Conservation (phyloP, 2,888 invertebrate genomes). For the Himalopsyche japonica region DNA sequence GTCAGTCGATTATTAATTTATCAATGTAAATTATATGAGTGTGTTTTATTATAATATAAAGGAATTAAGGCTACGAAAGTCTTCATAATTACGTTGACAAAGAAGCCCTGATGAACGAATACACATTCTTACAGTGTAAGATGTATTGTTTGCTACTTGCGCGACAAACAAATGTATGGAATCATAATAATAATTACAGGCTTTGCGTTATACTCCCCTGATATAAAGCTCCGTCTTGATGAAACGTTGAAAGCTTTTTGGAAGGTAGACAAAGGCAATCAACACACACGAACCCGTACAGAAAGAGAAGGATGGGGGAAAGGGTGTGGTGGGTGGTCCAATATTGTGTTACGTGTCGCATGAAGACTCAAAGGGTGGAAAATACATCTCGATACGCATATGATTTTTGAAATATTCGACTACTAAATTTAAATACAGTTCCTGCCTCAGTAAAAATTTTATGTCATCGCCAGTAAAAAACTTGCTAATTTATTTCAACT, state of each 20-base stretch:
- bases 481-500: no score
- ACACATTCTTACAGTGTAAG: neutral
- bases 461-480: no score
- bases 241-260: slow-evolving; percentile 39
- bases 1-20: no score
- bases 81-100: neutral
- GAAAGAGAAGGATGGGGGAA: neutral
- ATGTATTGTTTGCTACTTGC: neutral
- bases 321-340: neutral
- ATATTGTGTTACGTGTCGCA: slow-evolving; percentile 36
- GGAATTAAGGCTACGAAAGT: neutral
- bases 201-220: slow-evolving; percentile 5
- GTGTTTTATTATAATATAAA: neutral
- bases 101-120: neutral
- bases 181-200: slow-evolving; percentile 1
- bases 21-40: no score
- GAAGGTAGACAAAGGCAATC: slow-evolving; percentile 39
- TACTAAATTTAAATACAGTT: neutral
- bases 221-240: slow-evolving; percentile 31
- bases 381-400: slow-evolving; percentile 15
- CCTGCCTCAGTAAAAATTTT: neutral
- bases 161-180: neutral
- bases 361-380: slow-evolving; percentile 36
- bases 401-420: neutral
- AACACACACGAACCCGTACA: slow-evolving; percentile 10